These are phyloP conservation scores for Oedothorax gibbosus DNA, from an alignment of 1,140 invertebrate species.

Conservation along the genomic window DNA sequence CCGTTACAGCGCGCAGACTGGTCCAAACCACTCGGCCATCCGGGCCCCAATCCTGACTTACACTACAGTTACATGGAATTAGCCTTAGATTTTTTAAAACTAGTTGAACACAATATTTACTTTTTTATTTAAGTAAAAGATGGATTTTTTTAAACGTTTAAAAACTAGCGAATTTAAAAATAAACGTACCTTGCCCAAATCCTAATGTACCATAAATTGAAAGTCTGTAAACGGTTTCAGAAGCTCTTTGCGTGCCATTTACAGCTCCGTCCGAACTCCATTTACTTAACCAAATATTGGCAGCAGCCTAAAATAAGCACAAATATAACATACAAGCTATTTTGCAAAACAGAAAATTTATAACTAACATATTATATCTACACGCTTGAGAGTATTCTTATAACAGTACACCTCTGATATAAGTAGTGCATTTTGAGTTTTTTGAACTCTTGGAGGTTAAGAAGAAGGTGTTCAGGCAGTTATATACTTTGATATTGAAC, in stretches of 20 bases:
- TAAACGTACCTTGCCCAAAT: slow-evolving; percentile 2
- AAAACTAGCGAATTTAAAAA: too few species aligned
- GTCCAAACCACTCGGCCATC: too few species aligned
- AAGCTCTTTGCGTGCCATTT: background rate
- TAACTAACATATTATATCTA: background rate
- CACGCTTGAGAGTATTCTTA: background rate
- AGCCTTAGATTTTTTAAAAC: too few species aligned
- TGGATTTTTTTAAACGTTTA: too few species aligned
- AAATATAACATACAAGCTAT: background rate
- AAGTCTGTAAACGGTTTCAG: slow-evolving; percentile 4
- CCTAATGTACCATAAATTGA: slow-evolving; percentile 25
- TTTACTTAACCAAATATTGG: background rate
- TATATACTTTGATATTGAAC: background rate
- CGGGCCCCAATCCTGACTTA: too few species aligned
- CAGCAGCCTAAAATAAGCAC: background rate
- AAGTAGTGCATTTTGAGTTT: background rate
- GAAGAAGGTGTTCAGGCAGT: background rate
- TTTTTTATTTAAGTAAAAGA: too few species aligned
- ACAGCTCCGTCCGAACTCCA: background rate
- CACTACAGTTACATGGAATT: too few species aligned
- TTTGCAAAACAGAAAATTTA: background rate
- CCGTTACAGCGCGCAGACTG: too few species aligned
- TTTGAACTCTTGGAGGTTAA: background rate
- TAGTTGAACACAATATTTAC: too few species aligned
- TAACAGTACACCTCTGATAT: background rate